These are phyloP conservation scores for Callaeas wilsoni DNA, from an alignment of 2,113 vertebrate species.

Conservation along the genomic window DNA sequence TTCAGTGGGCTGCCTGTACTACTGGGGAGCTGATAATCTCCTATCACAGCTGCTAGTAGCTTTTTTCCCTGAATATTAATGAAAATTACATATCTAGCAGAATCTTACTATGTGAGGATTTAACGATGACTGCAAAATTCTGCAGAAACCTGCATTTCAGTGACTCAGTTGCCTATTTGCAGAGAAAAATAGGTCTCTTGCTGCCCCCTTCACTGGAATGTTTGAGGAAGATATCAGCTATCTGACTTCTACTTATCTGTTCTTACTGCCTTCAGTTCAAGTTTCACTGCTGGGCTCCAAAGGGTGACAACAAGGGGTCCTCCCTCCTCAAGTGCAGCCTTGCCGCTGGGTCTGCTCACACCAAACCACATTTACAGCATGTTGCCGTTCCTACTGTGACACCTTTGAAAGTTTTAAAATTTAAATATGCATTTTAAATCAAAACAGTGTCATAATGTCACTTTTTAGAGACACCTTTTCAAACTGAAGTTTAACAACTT, in stretches of 20 bases:
- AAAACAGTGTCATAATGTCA: background rate
- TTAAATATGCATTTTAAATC: background rate
- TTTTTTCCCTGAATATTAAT: background rate
- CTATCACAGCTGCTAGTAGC: background rate
- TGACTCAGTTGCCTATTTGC: background rate
- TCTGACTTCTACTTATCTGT: background rate
- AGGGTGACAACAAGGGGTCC: background rate
- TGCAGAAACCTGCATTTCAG: background rate
- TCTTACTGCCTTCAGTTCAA: background rate
- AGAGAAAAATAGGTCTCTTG: background rate
- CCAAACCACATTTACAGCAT: accelerated
- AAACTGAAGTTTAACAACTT: background rate
- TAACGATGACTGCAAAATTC: accelerated
- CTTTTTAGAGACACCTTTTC: background rate
- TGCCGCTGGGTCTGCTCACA: background rate
- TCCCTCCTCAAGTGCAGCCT: background rate
- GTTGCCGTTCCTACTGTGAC: background rate
- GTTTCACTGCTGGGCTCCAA: background rate
- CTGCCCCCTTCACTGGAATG: background rate
- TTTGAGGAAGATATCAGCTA: background rate
- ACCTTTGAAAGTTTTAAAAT: background rate
- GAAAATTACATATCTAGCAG: background rate
- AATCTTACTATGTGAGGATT: background rate
- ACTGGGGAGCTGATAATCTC: background rate
- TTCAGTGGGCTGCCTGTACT: background rate